phyloP scores from a whole-genome alignment of 2,113 vertebrate genomes.

The Corvus cornix region DNA sequence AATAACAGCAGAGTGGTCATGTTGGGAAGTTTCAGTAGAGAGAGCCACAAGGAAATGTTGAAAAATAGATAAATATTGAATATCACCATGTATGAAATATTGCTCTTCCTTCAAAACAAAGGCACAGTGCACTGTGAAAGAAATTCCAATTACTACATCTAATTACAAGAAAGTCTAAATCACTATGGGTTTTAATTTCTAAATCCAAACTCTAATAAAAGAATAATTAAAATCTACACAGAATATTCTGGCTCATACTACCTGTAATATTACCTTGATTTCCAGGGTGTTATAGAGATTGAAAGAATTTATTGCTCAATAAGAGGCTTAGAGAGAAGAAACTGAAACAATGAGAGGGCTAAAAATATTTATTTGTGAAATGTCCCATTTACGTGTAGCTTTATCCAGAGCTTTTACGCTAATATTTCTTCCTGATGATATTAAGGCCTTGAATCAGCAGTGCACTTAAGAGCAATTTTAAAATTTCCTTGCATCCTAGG shows the following conservation, averaged over 20 bases:
- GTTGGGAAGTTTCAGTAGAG: not conserved
- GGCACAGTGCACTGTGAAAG: rapidly evolving
- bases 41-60: not conserved
- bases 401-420: not conserved
- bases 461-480: not conserved
- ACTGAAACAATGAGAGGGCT: not conserved
- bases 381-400: not conserved
- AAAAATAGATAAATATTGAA: not conserved
- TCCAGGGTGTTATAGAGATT: not conserved
- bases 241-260: not conserved
- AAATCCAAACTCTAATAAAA: not conserved
- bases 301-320: not conserved
- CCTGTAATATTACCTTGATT: not conserved
- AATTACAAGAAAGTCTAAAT: not conserved
- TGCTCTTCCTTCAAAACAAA: not conserved
- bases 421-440: not conserved
- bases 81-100: not conserved
- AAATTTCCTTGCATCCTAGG: not conserved
- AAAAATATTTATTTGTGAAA: not conserved
- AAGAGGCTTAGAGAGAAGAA: not conserved
- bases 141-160: not conserved
- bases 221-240: conserved; percentile 4
- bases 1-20: not conserved
- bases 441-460: not conserved
- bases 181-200: not conserved